Base-by-base conservation (phyloP, 2,888 invertebrate genomes). In the Petrophora chlorosata region DNA sequence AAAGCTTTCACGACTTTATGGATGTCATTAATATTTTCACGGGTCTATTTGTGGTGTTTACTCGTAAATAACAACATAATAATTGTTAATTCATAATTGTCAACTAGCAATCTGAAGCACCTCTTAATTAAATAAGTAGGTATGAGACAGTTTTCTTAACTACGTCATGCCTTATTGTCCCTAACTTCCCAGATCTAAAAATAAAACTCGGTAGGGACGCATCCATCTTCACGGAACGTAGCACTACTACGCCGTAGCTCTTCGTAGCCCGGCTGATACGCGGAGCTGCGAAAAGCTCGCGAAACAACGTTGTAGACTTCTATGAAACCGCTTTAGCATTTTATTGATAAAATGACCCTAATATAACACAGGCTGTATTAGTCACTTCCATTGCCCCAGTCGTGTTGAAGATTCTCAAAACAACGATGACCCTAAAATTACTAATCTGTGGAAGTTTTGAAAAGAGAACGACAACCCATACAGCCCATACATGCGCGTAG, bases 401-500 rank as follows among this genome's bases (percentile, higher is more conserved):
- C 25, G 29, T 2, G 14, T 13, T 49, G 33, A 43, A 39, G 8
- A 15, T 9, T 23, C 44, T 30, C 30, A 25, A 36, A 39, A 47
- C 25, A 42, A 42, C 33, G 38, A 42, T 45, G 25, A 42, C 32
- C 47, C 42, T 26, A 42, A 48, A 42, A 45, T 51, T 44, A 34
- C 56, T 73, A 73, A 76, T 77, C 67, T 73, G 70, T 78, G 70
- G 67, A 80, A 83, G 73, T 84, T 85, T 82, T 76, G 67, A 82
- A 84, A 74, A 73, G 65, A 70, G 50, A 60, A 48, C 58, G 57
- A 50, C 56, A 59, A 42, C 54, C 67, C 64, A 59, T 57, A 63
- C 25, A 68, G 66, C 67, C 68, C 83, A 85, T 84, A 83, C 85
- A 86, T 85, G 86, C 88, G 87, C 87, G 88, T 84, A 81, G 88